Percentiles rank a stretch among this genome's conserved stretches.
Conservation (phyloP, 2,113 vertebrate species). For the Hypomesus transpacificus region DNA sequence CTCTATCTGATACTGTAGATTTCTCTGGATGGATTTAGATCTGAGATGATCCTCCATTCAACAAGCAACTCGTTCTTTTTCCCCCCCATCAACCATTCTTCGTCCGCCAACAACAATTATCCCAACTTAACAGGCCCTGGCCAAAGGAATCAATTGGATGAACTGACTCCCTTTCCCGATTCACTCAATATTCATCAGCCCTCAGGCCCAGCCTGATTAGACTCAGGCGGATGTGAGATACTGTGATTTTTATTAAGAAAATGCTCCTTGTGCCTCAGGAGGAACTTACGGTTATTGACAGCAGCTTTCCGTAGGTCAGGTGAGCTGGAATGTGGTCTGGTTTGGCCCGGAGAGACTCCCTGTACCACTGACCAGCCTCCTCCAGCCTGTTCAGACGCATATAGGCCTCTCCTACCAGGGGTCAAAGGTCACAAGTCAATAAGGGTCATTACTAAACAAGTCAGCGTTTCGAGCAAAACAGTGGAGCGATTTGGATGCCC, state of each 20-base stretch:
- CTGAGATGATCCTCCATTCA: too few relatives aligned
- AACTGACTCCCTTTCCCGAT: slow-evolving; percentile 20
- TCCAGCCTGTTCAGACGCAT: slow-evolving; percentile 86
- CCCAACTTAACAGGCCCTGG: slow-evolving; percentile 22
- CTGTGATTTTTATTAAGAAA: slow-evolving; percentile 17
- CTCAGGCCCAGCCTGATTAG: slow-evolving; percentile 36
- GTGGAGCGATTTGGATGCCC: too few relatives aligned
- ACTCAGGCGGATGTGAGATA: slow-evolving; percentile 31
- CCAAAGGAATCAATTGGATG: slow-evolving; percentile 26
- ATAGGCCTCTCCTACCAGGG: slow-evolving; percentile 86
- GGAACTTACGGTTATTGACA: slow-evolving; percentile 83
- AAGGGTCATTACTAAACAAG: neutral
- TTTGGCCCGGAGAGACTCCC: slow-evolving; percentile 88
- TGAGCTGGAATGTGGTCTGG: slow-evolving; percentile 98
- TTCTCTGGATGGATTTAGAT: too few relatives aligned
- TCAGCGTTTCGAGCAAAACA: neutral
- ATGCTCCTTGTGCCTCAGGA: slow-evolving; percentile 4
- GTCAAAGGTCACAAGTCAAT: slow-evolving; percentile 10
- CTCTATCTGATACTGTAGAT: too few relatives aligned
- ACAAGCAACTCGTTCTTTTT: too few relatives aligned
- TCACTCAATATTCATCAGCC: slow-evolving; percentile 39
- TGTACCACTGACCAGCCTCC: slow-evolving; percentile 90
- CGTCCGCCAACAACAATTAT: slow-evolving; percentile 17
- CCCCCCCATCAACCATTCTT: too few relatives aligned
- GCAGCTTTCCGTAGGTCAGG: slow-evolving; percentile 92